Base-by-base conservation (phyloP, 2,797 vertebrate genomes). In the Apogon talboti region DNA sequence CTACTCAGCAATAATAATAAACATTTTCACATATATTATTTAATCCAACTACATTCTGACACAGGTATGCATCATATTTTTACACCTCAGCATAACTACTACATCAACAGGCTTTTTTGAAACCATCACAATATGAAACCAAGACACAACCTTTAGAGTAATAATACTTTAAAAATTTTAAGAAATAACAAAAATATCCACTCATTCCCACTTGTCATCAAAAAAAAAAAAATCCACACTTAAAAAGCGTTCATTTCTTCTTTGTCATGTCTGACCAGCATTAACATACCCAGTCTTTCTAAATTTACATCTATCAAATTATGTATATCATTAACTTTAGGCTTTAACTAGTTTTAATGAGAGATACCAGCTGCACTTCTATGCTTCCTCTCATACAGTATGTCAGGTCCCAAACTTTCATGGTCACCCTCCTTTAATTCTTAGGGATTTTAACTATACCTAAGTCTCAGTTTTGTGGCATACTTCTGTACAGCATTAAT, bases 1-100 rank as follows among this genome's bases (percentile, higher is more conserved):
- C 68, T 65, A 40, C 42, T 75, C 53, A 63, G 62, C 71, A 74
- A 51, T 42, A 52, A 67, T 55, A 63, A 82, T 62, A 81, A 79
- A 89, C 75, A 85, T 79, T 70, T 85, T 74, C 76, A 86, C 67
- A 79, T 84, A 24, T 76, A 59, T 56, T 33, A 35, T 50, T 76
- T 16, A 46, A 71, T 67, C n/a, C 41, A 78, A n/a, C 53, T 71
- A 63, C 47, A 76, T 71, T 73, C 61, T 84, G 35, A 74, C 68
- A 71, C 16, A 74, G 63, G 2, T 58, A 66, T 52, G 52, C 60
- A 55, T 78, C 49, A 69, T 84, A 82, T 66, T 77, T 28, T 66
- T 83, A 87, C 78, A 87, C 66, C 42, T 78, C 51, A 74, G 46
- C 33, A 64, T 50, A 44, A 50, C 59, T 76, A 64, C 68, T 76